These are phyloP conservation scores for Plemyria rubiginata DNA, from an alignment of 2,888 invertebrate species.

Conservation along the genomic window DNA sequence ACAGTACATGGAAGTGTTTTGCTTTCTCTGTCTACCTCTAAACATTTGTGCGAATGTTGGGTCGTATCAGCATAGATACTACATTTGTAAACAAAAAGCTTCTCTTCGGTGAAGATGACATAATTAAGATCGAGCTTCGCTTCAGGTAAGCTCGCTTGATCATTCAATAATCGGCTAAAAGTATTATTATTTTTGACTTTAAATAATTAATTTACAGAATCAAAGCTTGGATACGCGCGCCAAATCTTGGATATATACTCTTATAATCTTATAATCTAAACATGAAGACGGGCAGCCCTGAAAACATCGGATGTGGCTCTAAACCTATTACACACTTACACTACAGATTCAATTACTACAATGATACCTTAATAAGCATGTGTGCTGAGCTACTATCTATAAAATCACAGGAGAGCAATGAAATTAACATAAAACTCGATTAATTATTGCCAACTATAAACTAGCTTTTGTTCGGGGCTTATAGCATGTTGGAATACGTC, in stretches of 20 bases:
- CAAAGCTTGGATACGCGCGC: background rate
- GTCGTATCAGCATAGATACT: too few species aligned
- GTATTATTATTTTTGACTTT: background rate
- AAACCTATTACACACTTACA: slow-evolving; percentile 62
- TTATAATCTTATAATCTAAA: slow-evolving; percentile 1
- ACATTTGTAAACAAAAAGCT: too few species aligned
- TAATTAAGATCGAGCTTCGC: too few species aligned
- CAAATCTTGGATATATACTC: background rate
- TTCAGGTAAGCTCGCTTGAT: too few species aligned
- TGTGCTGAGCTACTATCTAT: slow-evolving; percentile 40
- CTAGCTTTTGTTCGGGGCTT: slow-evolving; percentile 7
- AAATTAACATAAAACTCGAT: slow-evolving; percentile 41
- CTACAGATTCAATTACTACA: slow-evolving; percentile 60
- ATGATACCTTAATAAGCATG: slow-evolving; percentile 54
- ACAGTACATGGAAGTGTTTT: too few species aligned
- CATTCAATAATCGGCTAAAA: too few species aligned
- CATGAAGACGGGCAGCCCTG: slow-evolving; percentile 18
- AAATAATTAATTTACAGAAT: background rate
- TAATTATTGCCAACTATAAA: slow-evolving; percentile 21
- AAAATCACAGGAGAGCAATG: slow-evolving; percentile 41
- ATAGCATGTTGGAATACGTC: background rate
- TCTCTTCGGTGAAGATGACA: too few species aligned
- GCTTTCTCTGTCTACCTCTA: too few species aligned
- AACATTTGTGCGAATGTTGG: too few species aligned
- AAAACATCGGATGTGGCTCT: slow-evolving; percentile 29